Conservation (phyloP, 1,140 invertebrate species). For the Eubasilissa regina region DNA sequence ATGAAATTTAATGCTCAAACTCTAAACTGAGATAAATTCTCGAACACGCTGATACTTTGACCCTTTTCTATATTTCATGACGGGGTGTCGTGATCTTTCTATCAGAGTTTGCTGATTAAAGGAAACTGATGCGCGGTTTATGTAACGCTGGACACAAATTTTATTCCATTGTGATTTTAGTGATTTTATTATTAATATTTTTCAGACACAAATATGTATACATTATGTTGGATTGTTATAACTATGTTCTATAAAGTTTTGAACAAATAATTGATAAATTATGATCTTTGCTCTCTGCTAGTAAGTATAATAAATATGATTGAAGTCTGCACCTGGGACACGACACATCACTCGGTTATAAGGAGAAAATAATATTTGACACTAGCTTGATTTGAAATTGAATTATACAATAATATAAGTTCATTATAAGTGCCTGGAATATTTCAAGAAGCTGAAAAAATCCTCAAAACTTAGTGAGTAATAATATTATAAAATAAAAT, state of each 20-base stretch:
- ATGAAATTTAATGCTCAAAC: too few species aligned
- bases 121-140: conserved; percentile 16
- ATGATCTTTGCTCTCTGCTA: conserved; percentile 3
- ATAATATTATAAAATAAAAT: neutral
- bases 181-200: too few species aligned
- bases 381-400: conserved; percentile 22
- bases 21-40: conserved; percentile 25
- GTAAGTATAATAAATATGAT: neutral
- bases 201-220: too few species aligned
- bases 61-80: conserved; percentile 6
- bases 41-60: neutral
- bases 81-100: neutral
- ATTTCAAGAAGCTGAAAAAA: conserved; percentile 19
- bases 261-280: neutral
- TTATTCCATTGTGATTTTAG: too few species aligned
- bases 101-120: conserved; percentile 8
- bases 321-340: neutral
- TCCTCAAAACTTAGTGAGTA: neutral
- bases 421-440: conserved; percentile 2
- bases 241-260: neutral
- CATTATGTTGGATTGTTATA: too few species aligned
- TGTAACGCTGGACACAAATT: neutral
- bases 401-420: neutral
- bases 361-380: conserved; percentile 28
- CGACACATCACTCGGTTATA: conserved; percentile 18